Evolutionary conservation across 2,113 vertebrate genomes (phyloP).

Genomic region (Paraplagusia blochii): DNA sequence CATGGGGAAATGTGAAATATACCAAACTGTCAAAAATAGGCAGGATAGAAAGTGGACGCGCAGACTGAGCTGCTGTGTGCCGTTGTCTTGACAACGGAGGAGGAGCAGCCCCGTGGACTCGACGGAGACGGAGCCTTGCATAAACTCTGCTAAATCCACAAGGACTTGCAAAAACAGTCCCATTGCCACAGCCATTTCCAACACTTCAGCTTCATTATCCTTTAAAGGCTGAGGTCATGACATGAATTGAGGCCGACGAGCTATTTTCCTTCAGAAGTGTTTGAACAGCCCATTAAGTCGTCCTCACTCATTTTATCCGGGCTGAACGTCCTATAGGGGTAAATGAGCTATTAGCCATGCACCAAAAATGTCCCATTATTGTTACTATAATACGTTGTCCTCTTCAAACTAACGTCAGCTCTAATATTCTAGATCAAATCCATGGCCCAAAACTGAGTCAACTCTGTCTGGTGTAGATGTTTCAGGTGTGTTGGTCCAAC

Average conservation of each 20-base stretch:
- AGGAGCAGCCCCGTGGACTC: conserved; percentile 33
- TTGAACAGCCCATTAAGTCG: conserved; percentile 29
- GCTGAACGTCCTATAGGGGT: conserved; percentile 16
- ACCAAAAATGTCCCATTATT: conserved; percentile 27
- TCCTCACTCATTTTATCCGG: conserved; percentile 28
- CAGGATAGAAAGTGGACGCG: conserved; percentile 39
- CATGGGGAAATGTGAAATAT: conserved; percentile 28
- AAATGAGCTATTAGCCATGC: conserved; percentile 25
- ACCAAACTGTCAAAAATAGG: conserved; percentile 39
- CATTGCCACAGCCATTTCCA: conserved; percentile 15
- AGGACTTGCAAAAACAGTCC: conserved; percentile 5
- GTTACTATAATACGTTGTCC: conserved; percentile 5
- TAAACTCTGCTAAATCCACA: conserved; percentile 33
- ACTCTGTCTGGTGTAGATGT: not conserved
- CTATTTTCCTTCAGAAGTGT: conserved; percentile 21
- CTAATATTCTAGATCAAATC: not conserved
- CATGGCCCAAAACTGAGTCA: no score
- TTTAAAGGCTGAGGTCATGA: conserved; percentile 8
- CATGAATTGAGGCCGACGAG: conserved; percentile 1
- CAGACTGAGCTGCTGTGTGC: conserved; percentile 35
- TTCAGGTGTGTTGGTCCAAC: conserved; percentile 3
- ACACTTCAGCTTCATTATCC: conserved; percentile 7
- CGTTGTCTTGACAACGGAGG: conserved; percentile 67
- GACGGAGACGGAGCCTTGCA: conserved; percentile 19
- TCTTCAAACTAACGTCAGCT: conserved; percentile 6